A percentile compares a stretch with the other conserved stretches of the same genome.
Conservation (phyloP, 2,888 invertebrate genomes). For the Acanthoscelides obtectus region DNA sequence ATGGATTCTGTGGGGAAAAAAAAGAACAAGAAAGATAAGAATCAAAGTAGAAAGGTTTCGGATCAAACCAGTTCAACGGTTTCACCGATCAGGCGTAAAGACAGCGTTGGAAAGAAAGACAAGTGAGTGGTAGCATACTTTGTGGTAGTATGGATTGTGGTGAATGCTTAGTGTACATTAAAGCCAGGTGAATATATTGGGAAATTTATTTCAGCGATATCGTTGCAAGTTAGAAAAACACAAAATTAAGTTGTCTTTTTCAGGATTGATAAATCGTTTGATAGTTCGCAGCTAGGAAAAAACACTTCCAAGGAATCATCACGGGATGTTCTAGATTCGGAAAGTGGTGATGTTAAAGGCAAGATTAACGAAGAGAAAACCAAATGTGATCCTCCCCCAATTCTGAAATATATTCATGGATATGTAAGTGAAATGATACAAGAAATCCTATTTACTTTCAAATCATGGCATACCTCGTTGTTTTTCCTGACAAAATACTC, state of each 20-base stretch:
- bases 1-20: conserved; percentile 54
- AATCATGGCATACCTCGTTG: no score
- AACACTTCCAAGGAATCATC: conserved; percentile 51
- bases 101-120: conserved; percentile 66
- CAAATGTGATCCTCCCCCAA: conserved; percentile 60
- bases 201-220: no score
- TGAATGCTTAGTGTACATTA: no score
- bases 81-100: conserved; percentile 73
- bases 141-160: not conserved
- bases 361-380: conserved; percentile 42
- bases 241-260: no score
- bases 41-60: conserved; percentile 66
- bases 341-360: conserved; percentile 40
- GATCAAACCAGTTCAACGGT: conserved; percentile 76
- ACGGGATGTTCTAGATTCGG: conserved; percentile 52
- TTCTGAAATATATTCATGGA: conserved; percentile 74
- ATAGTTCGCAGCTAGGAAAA: conserved; percentile 50
- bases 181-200: no score
- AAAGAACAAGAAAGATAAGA: conserved; percentile 52
- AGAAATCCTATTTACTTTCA: no score
- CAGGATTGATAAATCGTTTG: conserved; percentile 51
- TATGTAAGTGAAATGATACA: no score
- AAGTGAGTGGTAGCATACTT: conserved; percentile 46
- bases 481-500: no score
- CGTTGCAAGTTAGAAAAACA: no score